A percentile compares a stretch with the other conserved stretches of the same genome.
phyloP scores from a whole-genome alignment of 1,140 invertebrate species.

The Andricus grossulariae region DNA sequence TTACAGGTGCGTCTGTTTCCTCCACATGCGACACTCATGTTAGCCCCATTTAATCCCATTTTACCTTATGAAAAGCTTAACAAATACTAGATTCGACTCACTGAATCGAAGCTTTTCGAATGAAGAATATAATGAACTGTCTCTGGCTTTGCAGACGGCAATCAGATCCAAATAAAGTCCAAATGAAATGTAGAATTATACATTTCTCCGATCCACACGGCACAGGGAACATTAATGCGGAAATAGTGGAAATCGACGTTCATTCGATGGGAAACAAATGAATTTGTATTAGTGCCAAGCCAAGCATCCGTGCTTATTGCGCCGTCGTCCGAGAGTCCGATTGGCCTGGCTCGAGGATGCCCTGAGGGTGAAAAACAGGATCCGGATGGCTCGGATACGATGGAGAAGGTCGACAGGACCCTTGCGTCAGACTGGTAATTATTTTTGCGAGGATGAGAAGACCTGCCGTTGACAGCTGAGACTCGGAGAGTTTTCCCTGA shows the following conservation, averaged over 20 bases:
- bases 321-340: slow-evolving; percentile 57
- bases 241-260: slow-evolving; percentile 52
- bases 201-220: not conserved
- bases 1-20: no score
- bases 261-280: slow-evolving; percentile 63
- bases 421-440: slow-evolving; percentile 67
- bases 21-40: no score
- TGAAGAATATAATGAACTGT: slow-evolving; percentile 65
- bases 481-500: slow-evolving; percentile 56
- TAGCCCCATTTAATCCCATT: no score
- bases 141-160: not conserved
- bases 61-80: no score
- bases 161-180: no score
- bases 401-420: slow-evolving; percentile 48
- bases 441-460: slow-evolving; percentile 72
- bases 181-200: no score
- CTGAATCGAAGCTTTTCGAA: slow-evolving; percentile 50
- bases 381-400: slow-evolving; percentile 28
- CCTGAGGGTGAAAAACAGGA: slow-evolving; percentile 27
- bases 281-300: slow-evolving; percentile 70
- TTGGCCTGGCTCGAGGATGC: slow-evolving; percentile 65
- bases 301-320: slow-evolving; percentile 63
- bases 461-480: slow-evolving; percentile 69
- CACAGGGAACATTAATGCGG: not conserved
- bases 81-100: no score